phyloP scores from a whole-genome alignment of 2,113 vertebrate genomes.

The Otocyon megalotis region DNA sequence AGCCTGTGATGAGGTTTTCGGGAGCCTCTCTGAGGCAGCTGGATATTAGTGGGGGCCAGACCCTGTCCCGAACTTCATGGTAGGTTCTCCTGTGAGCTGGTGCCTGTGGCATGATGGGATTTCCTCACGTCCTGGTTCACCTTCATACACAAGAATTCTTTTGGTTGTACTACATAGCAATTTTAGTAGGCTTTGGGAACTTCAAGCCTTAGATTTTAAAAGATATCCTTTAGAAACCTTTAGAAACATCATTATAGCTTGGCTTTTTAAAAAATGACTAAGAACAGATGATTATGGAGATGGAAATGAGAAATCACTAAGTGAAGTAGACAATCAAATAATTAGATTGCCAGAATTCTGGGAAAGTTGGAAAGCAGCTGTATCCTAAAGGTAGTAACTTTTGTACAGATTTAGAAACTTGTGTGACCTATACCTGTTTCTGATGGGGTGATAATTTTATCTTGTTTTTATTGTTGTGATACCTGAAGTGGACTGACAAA shows the following conservation, averaged over 20 bases:
- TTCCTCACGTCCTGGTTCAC: neutral
- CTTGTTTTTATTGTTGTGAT: constrained; percentile 89
- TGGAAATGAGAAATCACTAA: neutral
- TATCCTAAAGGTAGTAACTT: constrained; percentile 85
- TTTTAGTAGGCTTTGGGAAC: neutral
- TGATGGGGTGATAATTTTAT: constrained; percentile 93
- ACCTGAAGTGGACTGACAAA: constrained; percentile 93
- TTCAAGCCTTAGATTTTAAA: neutral
- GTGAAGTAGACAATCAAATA: neutral
- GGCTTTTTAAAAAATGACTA: neutral
- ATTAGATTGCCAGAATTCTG: neutral
- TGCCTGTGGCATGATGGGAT: accelerated
- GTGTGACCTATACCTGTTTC: constrained; percentile 84
- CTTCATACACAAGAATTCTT: neutral
- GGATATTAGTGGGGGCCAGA: too few relatives aligned
- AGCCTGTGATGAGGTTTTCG: neutral
- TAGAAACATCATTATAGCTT: neutral
- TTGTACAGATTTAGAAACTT: constrained; percentile 93
- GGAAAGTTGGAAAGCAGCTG: neutral
- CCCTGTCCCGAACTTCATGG: neutral
- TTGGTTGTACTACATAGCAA: neutral
- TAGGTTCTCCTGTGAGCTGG: accelerated
- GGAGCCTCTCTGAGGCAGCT: neutral
- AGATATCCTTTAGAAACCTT: neutral
- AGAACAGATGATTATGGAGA: neutral